A percentile compares a stretch with the other conserved stretches of the same genome.
These are phyloP conservation scores for Podarcis muralis DNA, from an alignment of 2,113 vertebrate genomes.

Conservation along the genomic window DNA sequence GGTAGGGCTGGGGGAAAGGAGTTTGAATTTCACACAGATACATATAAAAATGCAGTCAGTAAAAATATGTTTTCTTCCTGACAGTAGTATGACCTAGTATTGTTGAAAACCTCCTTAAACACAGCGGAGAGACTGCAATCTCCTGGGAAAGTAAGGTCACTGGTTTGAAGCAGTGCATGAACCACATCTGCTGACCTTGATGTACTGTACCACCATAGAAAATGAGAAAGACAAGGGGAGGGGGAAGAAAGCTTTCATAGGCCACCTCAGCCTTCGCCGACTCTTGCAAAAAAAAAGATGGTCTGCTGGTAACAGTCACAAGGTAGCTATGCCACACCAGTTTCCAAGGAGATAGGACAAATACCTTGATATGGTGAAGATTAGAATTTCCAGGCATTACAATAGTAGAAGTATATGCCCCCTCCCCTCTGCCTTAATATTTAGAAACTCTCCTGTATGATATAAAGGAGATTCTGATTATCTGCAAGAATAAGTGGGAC, in stretches of 20 bases:
- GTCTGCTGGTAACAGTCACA: too few relatives aligned
- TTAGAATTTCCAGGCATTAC: too few relatives aligned
- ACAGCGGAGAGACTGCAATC: background rate
- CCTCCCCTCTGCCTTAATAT: background rate
- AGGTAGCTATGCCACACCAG: too few relatives aligned
- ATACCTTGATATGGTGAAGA: too few relatives aligned
- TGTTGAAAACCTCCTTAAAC: background rate
- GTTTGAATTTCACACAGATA: background rate
- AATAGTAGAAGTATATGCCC: too few relatives aligned
- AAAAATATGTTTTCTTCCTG: constrained; percentile 5
- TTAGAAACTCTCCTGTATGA: background rate
- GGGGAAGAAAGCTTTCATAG: background rate
- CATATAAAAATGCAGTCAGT: background rate
- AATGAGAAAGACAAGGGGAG: background rate
- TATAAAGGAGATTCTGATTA: background rate
- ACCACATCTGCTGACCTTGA: background rate
- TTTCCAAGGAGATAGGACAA: too few relatives aligned
- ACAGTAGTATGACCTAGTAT: background rate
- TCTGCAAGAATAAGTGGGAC: background rate
- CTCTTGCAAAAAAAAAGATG: too few relatives aligned
- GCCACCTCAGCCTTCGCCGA: too few relatives aligned
- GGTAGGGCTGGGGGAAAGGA: background rate
- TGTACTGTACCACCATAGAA: background rate
- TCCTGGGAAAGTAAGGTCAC: background rate
- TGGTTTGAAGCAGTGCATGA: background rate